Base-by-base conservation (phyloP, 2,113 vertebrate species). In the Hirundichthys speculiger region DNA sequence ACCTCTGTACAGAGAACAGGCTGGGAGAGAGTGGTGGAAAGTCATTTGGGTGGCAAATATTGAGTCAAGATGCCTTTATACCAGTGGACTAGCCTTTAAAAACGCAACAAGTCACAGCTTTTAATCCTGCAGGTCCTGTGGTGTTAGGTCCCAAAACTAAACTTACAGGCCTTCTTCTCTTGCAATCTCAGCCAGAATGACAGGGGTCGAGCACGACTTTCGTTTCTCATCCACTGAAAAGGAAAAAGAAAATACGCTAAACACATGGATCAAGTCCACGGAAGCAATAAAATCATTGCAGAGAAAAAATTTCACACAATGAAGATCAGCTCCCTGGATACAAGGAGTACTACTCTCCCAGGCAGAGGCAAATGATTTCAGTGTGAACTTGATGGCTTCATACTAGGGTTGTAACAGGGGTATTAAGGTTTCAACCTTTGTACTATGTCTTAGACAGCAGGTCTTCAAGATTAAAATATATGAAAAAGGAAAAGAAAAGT, bases 81-180 rank as follows among this genome's bases (percentile, higher is more conserved):
- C n/a, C n/a, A n/a, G n/a, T n/a, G n/a, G 11, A 34, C 9, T 5
- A 9, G 30, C 4, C 11, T 34, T 34, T 2, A 34, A 34, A 34
- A 34, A 9, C 30, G 4, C 27, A 27, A 27, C 27, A 27, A 27
- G 3, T 27, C 3, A 34, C 11, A 10, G 11, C 30, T 6, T 34
- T 34, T 34, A 5, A 34, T 34, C 30, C 4, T 34, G 11, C 30
- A 34, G 6, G 13, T 4, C 22, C 22, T 42, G 16, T 25, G 21
- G 40, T 18, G 22, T 41, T 41, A 51, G n/a, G 24, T 51, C 19
- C 46, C 25, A 3, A 40, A 38, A 61, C 25, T 4, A 63, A 21
- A 60, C 93, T 88, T 82, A 94, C 93, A 94, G 16, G 47, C 93
- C 93, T 69, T 94, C 93, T 69, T 94, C 93, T 50, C 90, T 92